These are phyloP conservation scores for Pemphredon lugubris DNA, from an alignment of 2,888 invertebrate species.

Conservation along the genomic window DNA sequence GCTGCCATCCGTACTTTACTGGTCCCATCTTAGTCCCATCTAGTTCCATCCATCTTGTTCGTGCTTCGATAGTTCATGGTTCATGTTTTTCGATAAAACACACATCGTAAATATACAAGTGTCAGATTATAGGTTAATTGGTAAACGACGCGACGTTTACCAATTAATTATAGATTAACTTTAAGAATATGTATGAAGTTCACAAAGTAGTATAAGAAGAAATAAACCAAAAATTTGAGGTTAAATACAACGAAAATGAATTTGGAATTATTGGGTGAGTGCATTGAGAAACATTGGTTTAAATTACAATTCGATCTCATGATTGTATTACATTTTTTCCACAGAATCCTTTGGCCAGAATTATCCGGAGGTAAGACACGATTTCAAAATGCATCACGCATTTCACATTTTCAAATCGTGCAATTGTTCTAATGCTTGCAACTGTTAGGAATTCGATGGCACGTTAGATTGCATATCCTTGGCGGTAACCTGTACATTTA, in stretches of 20 bases:
- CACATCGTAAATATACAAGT: not conserved
- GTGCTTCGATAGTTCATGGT: too few species aligned
- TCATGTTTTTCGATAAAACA: too few species aligned
- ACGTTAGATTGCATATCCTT: conserved; percentile 96
- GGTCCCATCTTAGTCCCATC: too few species aligned
- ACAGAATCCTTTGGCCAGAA: conserved; percentile 96
- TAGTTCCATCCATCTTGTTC: too few species aligned
- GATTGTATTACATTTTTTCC: conserved; percentile 5
- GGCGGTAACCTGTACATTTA: conserved; percentile 97
- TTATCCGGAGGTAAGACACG: conserved; percentile 89
- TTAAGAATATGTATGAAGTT: too few species aligned
- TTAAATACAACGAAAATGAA: conserved; percentile 81
- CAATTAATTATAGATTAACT: too few species aligned
- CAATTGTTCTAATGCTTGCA: conserved; percentile 35
- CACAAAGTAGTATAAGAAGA: too few species aligned
- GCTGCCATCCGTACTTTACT: too few species aligned
- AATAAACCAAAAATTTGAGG: too few species aligned
- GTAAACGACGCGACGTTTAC: too few species aligned
- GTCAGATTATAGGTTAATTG: too few species aligned
- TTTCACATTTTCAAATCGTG: conserved; percentile 16
- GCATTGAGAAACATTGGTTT: conserved; percentile 14
- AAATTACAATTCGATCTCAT: not conserved
- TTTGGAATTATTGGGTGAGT: conserved; percentile 84
- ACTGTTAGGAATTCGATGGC: conserved; percentile 94
- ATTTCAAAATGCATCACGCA: conserved; percentile 5